phyloP scores from a whole-genome alignment of 1,140 invertebrate species.

The Thaumatotibia leucotreta region DNA sequence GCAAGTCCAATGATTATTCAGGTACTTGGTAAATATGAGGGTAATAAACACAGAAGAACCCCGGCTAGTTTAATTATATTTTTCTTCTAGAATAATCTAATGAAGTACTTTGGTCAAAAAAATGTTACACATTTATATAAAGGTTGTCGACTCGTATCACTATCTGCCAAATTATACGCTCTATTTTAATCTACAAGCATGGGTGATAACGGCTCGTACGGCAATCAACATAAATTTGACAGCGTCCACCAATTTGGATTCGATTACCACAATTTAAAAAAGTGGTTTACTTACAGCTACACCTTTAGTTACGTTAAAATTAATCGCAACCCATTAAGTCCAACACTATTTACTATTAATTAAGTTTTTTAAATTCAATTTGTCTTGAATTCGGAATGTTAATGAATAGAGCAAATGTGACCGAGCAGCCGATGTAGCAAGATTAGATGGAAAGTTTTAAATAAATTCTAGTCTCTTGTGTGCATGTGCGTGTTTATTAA shows the following conservation, averaged over 20 bases:
- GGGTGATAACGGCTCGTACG: not conserved
- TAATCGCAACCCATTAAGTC: not conserved
- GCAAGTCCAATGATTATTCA: not conserved
- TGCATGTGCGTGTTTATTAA: too few relatives aligned
- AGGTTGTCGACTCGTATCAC: slow-evolving; percentile 4
- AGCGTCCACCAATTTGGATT: not conserved
- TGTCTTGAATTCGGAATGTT: slow-evolving; percentile 1
- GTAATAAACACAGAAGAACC: not conserved
- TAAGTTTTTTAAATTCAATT: not conserved
- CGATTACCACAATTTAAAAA: not conserved
- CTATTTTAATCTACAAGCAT: slow-evolving; percentile 12
- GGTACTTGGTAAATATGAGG: not conserved
- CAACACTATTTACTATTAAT: not conserved
- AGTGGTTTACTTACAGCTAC: not conserved
- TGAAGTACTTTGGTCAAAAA: not conserved
- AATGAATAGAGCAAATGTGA: not conserved
- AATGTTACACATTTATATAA: not conserved
- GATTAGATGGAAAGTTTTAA: not conserved
- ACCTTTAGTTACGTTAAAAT: not conserved
- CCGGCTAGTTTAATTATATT: not conserved
- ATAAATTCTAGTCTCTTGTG: not conserved
- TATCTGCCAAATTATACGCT: slow-evolving; percentile 12
- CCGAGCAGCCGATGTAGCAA: not conserved
- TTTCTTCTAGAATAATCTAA: not conserved
- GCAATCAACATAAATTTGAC: slow-evolving; percentile 6